Percentiles rank a stretch among this genome's conserved stretches.
Evolutionary conservation across 1,140 invertebrate genomes (phyloP).

Genomic region (Bombus huntii): DNA sequence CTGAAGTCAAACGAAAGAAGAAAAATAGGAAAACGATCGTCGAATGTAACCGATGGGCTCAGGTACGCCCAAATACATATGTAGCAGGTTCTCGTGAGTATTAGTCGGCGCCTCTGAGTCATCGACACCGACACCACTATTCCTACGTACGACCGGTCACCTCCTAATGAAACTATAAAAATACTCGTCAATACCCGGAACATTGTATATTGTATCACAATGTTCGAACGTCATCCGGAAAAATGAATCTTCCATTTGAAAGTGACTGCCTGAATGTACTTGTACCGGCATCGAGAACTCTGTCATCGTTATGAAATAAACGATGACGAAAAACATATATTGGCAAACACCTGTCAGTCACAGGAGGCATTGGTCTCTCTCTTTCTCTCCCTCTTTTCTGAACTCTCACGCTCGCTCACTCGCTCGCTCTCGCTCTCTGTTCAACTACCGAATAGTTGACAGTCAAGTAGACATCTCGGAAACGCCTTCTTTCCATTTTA

Average conservation of each 20-base stretch:
- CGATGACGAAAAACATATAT: conserved; percentile 47
- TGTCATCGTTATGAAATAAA: conserved; percentile 48
- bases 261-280: neutral
- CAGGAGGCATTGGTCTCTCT: conserved; percentile 23
- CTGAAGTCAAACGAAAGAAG: too few species aligned
- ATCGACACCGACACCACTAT: conserved; percentile 15
- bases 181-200: neutral
- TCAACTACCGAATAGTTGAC: conserved; percentile 24
- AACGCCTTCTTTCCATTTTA: conserved; percentile 38
- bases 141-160: conserved; percentile 1
- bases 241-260: neutral
- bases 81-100: neutral
- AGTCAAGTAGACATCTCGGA: conserved; percentile 32
- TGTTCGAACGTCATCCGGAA: neutral
- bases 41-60: neutral
- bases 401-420: neutral
- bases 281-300: conserved; percentile 8
- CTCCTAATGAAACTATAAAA: conserved; percentile 10
- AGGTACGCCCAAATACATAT: conserved; percentile 30
- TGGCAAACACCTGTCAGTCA: conserved; percentile 51
- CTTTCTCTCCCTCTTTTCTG: neutral
- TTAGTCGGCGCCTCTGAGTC: conserved; percentile 33
- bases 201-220: neutral
- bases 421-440: neutral
- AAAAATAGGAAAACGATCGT: neutral